Evolutionary conservation across 2,888 invertebrate species (phyloP), one percentile per base, ranked within the genome.

Genomic region (Cyaniris semiargus): DNA sequence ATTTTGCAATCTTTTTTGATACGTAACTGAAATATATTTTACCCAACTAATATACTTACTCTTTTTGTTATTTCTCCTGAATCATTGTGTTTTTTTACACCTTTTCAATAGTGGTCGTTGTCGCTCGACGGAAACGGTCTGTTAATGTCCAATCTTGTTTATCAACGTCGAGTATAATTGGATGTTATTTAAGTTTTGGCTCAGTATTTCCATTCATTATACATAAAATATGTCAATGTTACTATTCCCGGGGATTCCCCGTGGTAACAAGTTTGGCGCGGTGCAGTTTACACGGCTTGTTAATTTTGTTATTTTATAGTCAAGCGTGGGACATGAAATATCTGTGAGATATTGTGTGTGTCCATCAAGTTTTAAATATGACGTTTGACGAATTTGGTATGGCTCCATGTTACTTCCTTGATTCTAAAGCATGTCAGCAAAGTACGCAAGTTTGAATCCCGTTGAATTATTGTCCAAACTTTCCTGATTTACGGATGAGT

Each of bases 141-240:
- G 23, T 66, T 27, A 4, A 27, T 15, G 21, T 60, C 21, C 58
- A 21, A 15, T 66, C 66, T 15, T 15, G 27, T 66, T 60, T 66
- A 66, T 66, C 66, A 66, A 66, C 27, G 66, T 23, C 60, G 23
- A 10, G 15, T 15, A 21, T 66, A 27, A 31, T 66, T 66, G 27
- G 18, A 27, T 66, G 66, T 31, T 60, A 23, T 60, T 60, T 66
- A 15, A 66, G 23, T 6, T 60, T 66, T 31, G 27, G 15, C 27
- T 66, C 27, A 66, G 66, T 1, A 66, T 66, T 31, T 60, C 27
- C 31, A 66, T 66, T 66, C 15, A 66, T 6, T 15, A 31, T 66
- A 31, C 6, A 66, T 66, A 66, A 66, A 27, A 66, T 66, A 66
- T 66, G 66, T 66, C 66, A 66, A 66, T 66, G 66, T 66, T 66